Evolutionary conservation across 2,888 invertebrate genomes (phyloP).

Genomic region (Pimpla rufipes): DNA sequence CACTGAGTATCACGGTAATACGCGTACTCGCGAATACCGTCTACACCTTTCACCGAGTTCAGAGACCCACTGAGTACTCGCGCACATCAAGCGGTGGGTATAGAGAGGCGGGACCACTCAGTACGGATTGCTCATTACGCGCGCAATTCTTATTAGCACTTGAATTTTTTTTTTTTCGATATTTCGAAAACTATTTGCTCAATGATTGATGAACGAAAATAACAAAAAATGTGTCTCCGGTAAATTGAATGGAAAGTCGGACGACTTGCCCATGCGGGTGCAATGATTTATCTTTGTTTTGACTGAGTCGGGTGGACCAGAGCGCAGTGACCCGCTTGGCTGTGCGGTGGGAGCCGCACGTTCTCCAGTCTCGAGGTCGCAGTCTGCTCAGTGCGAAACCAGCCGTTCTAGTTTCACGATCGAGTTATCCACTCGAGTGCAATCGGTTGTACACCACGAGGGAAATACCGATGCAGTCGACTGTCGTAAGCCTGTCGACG

Average conservation of each 20-base stretch:
- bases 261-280: background rate
- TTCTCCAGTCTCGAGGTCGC: background rate
- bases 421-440: conserved; percentile 11
- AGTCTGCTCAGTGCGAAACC: conserved; percentile 27
- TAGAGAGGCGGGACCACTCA: background rate
- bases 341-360: background rate
- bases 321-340: background rate
- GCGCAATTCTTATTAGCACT: background rate
- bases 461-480: background rate
- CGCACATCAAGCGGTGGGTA: background rate
- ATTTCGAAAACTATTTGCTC: background rate
- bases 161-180: background rate
- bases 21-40: background rate
- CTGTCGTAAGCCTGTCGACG: background rate
- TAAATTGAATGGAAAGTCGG: background rate
- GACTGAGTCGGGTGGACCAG: background rate
- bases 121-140: background rate
- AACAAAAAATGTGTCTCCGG: background rate
- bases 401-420: conserved; percentile 38
- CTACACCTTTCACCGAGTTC: conserved; percentile 55
- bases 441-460: background rate
- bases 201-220: too few species aligned
- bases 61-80: conserved; percentile 5
- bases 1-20: conserved; percentile 10
- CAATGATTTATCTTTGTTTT: background rate